These are phyloP conservation scores for Poicephalus gulielmi DNA, from an alignment of 2,113 vertebrate genomes.

Conservation along the genomic window DNA sequence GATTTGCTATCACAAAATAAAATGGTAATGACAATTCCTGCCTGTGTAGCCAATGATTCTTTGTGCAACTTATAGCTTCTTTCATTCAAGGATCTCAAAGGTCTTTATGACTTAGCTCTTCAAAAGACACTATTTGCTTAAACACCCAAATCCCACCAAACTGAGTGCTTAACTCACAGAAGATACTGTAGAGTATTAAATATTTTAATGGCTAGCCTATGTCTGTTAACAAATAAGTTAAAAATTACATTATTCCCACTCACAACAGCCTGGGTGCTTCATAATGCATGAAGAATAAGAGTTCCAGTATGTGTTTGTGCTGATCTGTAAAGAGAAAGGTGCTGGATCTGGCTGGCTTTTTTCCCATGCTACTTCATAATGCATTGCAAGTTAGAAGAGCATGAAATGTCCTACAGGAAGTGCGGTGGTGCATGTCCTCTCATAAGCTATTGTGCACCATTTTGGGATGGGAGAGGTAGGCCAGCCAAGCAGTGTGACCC, in stretches of 20 bases:
- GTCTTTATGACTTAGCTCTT: slow-evolving; percentile 27
- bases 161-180: background rate
- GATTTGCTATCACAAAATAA: slow-evolving; percentile 49
- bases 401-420: background rate
- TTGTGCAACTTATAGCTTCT: slow-evolving; percentile 37
- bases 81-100: slow-evolving; percentile 44
- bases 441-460: background rate
- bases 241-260: background rate
- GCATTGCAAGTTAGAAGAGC: background rate
- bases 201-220: background rate
- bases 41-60: slow-evolving; percentile 20
- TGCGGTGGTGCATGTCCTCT: background rate
- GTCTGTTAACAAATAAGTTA: background rate
- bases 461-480: background rate
- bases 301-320: background rate
- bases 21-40: slow-evolving; percentile 31
- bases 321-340: background rate
- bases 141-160: background rate
- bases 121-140: slow-evolving; percentile 22
- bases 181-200: background rate
- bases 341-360: background rate
- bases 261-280: background rate
- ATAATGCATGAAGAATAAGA: background rate
- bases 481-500: background rate
- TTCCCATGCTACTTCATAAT: background rate